A percentile compares a stretch with the other conserved stretches of the same genome.
These are phyloP conservation scores for Flabesymbios commensalis DNA, from an alignment of 2,888 invertebrate species.

Conservation along the genomic window DNA sequence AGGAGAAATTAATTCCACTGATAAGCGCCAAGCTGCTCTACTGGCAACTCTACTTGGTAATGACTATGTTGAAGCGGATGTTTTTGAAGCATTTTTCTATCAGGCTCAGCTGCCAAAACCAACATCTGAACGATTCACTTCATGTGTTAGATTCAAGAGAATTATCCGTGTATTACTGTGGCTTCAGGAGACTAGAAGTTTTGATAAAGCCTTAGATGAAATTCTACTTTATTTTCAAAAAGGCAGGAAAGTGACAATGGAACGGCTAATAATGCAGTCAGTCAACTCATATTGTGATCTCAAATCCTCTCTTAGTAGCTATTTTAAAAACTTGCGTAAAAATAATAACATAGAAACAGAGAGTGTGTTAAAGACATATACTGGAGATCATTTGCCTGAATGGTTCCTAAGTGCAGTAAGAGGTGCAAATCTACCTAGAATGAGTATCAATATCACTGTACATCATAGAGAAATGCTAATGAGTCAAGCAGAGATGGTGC, in stretches of 20 bases:
- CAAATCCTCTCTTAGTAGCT: no score
- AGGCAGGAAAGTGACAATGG: not conserved
- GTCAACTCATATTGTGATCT: no score
- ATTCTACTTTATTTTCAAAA: not conserved
- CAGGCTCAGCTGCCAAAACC: not conserved
- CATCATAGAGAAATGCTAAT: no score
- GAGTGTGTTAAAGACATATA: no score
- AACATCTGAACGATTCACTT: not conserved
- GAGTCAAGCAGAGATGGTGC: no score
- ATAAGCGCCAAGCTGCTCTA: not conserved
- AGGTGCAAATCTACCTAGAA: no score
- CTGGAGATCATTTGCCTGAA: no score
- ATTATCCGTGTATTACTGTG: not conserved
- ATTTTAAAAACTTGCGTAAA: no score
- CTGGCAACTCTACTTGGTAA: not conserved
- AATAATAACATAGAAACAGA: no score
- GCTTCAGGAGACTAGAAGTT: not conserved
- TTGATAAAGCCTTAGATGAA: not conserved
- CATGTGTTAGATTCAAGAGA: not conserved
- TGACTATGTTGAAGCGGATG: not conserved
- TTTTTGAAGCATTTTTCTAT: not conserved
- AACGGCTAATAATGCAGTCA: not conserved
- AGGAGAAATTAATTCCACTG: not conserved
- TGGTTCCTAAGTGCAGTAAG: no score
- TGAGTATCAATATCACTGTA: no score